Base-by-base conservation (phyloP, 2,797 vertebrate genomes). In the Crocidura indochinensis region DNA sequence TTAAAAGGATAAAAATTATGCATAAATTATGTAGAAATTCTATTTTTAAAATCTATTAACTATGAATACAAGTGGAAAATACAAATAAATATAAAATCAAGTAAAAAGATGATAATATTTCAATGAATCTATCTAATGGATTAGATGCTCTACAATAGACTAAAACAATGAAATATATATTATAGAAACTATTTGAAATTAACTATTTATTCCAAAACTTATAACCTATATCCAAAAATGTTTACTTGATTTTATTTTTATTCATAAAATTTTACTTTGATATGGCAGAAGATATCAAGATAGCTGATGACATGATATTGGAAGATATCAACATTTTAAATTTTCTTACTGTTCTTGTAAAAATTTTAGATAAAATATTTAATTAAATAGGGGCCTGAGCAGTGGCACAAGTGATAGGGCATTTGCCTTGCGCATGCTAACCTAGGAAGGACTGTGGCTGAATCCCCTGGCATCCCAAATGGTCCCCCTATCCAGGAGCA, bases 341-440 rank as follows among this genome's bases (percentile, higher is more conserved):
- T 64, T 2, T 73, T 71, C 20, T 85, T 44, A 51, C 56, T 24
- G 1, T 75, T 91, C 27, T 82, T 20, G 81, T 69, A 79, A 81
- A 56, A 74, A 78, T 38, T 79, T 17, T 47, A 74, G n/a, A 60
- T 84, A 47, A 90, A 84, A 27, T 83, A 79, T 44, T 73, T 90
- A 53, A 60, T 47, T 85, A 47, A 47, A 44, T 22, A 67, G 38
- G 38, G 38, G 38, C 38, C 38, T 38, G 38, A 38, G 38, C 38
- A 38, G 38, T 38, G 38, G 38, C 38, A 5, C 38, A 38, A 38
- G 38, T 38, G 38, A 38, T 38, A 38, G 38, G 38, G 38, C 38
- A 38, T 38, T 38, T 38, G 38, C 38, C 38, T 38, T 38, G 38
- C 38, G 38, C 38, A 38, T 38, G 38, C 38, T 38, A 38, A 38